Evolutionary conservation across 2,113 vertebrate genomes (phyloP).

Genomic region (Atherinomorus stipes): DNA sequence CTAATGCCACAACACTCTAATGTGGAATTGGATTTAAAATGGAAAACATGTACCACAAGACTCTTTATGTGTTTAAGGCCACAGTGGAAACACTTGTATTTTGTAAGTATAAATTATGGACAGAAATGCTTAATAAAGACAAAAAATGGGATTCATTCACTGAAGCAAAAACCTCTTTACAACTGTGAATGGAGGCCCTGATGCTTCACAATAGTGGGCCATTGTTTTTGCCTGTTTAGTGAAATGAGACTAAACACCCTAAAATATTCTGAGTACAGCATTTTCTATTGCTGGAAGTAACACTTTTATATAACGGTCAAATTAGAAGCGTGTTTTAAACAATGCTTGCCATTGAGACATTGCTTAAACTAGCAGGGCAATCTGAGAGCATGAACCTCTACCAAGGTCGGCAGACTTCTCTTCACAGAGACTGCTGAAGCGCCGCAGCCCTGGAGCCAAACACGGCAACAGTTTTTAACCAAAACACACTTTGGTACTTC

Average conservation of each 20-base stretch:
- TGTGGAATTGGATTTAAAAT: slow-evolving; percentile 30
- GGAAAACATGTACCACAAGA: slow-evolving; percentile 8
- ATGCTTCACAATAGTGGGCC: too few species aligned
- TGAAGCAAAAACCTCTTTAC: slow-evolving; percentile 30
- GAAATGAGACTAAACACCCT: too few species aligned
- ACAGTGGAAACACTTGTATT: slow-evolving; percentile 26
- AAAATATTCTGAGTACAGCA: too few species aligned
- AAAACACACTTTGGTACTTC: too few species aligned
- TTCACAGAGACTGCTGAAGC: too few species aligned
- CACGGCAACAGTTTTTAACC: too few species aligned
- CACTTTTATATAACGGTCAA: not conserved
- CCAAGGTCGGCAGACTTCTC: too few species aligned
- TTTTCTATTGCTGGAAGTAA: not conserved
- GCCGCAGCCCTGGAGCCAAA: too few species aligned
- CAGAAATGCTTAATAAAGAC: slow-evolving; percentile 30
- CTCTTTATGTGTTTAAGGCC: slow-evolving; percentile 13
- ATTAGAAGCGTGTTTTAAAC: not conserved
- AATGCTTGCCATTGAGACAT: too few species aligned
- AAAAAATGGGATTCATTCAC: slow-evolving; percentile 26
- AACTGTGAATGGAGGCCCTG: slow-evolving; percentile 22
- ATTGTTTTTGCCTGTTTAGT: not conserved
- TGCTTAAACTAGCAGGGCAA: too few species aligned
- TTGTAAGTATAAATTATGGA: slow-evolving; percentile 19
- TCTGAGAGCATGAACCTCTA: too few species aligned
- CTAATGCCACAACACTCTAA: slow-evolving; percentile 10